Evolutionary conservation across 2,113 vertebrate genomes (phyloP).

Genomic region (Atractosteus spatula): DNA sequence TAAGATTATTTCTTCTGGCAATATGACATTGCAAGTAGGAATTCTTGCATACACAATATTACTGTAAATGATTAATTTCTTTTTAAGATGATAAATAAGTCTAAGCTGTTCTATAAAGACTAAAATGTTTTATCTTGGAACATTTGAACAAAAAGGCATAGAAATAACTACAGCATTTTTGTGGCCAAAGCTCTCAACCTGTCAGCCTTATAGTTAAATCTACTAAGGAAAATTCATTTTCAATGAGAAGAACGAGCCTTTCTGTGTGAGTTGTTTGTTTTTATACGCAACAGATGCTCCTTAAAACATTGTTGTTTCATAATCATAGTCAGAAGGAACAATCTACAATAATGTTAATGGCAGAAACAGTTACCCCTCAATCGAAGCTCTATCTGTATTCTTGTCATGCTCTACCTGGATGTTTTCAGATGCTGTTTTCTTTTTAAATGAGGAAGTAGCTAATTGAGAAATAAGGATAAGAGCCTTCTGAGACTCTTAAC

Average conservation of each 20-base stretch:
- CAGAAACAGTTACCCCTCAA: too few relatives aligned
- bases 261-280: too few relatives aligned
- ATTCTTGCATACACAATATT: too few relatives aligned
- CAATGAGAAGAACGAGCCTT: background rate
- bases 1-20: too few relatives aligned
- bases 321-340: too few relatives aligned
- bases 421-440: background rate
- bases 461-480: slow-evolving; percentile 12
- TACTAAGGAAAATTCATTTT: background rate
- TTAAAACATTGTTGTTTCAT: too few relatives aligned
- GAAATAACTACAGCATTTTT: background rate
- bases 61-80: too few relatives aligned
- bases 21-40: too few relatives aligned
- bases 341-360: too few relatives aligned
- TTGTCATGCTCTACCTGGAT: background rate
- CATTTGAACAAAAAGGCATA: too few relatives aligned
- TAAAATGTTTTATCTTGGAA: background rate
- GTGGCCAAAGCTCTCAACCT: background rate
- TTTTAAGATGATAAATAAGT: background rate
- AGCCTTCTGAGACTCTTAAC: slow-evolving; percentile 5
- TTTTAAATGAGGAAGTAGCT: slow-evolving; percentile 5
- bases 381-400: background rate
- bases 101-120: background rate
- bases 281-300: too few relatives aligned
- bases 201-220: background rate